Conservation (phyloP, 2,113 vertebrate genomes). For the Phycodurus eques region DNA sequence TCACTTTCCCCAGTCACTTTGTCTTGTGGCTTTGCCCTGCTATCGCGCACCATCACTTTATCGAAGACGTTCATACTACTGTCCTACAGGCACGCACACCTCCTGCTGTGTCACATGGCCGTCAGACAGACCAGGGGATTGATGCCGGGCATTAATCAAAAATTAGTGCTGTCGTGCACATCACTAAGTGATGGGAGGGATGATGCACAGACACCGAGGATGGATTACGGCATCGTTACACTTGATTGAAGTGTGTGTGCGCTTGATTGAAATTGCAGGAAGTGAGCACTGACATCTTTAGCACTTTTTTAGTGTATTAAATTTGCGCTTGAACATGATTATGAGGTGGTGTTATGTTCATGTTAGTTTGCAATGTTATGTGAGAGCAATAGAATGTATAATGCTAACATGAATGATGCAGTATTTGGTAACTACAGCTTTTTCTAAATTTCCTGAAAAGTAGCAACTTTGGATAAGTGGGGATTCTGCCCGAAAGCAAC, state of each 20-base stretch:
- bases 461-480: no score
- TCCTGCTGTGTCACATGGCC: constrained; percentile 15
- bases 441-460: no score
- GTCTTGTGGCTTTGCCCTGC: neutral
- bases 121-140: constrained; percentile 30
- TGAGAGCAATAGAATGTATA: no score
- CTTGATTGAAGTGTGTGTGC: neutral
- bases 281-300: neutral
- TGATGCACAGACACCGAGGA: neutral
- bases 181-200: constrained; percentile 10
- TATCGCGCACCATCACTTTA: constrained; percentile 28
- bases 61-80: constrained; percentile 5
- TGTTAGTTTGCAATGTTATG: no score
- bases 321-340: no score
- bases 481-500: no score
- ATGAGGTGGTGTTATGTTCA: no score
- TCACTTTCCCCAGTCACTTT: constrained; percentile 37
- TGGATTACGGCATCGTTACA: neutral
- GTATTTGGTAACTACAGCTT: no score
- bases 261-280: neutral
- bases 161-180: neutral
- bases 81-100: constrained; percentile 3
- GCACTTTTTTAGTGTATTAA: no score
- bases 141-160: constrained; percentile 19
- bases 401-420: no score